These are phyloP conservation scores for Tupaia chinensis DNA, from an alignment of 2,113 vertebrate genomes.

Conservation along the genomic window DNA sequence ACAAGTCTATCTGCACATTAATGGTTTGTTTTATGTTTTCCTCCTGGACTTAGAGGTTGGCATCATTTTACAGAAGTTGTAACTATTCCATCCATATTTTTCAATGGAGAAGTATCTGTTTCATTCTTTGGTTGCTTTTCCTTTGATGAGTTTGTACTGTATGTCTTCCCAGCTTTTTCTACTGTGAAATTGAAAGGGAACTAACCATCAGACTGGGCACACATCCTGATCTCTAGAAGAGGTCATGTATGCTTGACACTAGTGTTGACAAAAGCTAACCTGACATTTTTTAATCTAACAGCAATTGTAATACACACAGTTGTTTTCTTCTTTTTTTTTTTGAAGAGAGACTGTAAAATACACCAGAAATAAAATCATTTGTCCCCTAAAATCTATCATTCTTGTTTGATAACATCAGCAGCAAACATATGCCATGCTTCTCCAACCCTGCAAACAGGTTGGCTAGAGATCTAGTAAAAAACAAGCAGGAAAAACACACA, in stretches of 20 bases:
- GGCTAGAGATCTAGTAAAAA: background rate
- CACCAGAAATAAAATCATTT: background rate
- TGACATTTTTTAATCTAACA: background rate
- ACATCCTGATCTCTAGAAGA: background rate
- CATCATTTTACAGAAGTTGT: background rate
- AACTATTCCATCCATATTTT: slow-evolving; percentile 19
- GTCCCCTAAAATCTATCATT: background rate
- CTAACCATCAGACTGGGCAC: background rate
- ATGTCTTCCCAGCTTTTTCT: background rate
- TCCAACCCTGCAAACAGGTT: background rate
- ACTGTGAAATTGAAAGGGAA: background rate
- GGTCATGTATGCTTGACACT: background rate
- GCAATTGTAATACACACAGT: background rate
- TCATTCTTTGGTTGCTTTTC: slow-evolving; percentile 32
- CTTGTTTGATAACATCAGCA: background rate
- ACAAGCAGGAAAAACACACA: no score
- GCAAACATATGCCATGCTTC: background rate
- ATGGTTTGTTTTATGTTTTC: background rate
- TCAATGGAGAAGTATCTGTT: background rate
- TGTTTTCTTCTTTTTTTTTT: background rate
- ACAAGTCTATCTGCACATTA: background rate
- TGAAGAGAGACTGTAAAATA: background rate
- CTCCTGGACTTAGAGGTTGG: background rate
- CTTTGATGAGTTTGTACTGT: background rate
- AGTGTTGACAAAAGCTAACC: background rate